Percentiles rank a stretch among this genome's conserved stretches.
Evolutionary conservation across 2,888 invertebrate species (phyloP).

Genomic region (Catotricha subobsoleta): DNA sequence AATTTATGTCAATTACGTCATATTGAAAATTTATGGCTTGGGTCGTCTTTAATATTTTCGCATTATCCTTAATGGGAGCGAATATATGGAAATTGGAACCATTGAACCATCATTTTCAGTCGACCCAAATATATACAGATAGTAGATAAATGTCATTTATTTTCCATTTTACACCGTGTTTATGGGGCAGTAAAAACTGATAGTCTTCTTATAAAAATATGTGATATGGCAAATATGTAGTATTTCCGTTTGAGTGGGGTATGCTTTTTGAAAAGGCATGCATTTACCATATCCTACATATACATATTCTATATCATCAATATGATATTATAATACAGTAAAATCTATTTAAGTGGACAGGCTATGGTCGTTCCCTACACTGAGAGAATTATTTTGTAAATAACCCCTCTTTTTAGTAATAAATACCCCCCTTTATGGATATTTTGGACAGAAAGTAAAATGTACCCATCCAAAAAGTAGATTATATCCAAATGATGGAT

Average conservation of each 20-base stretch:
- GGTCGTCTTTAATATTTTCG: conserved; percentile 1
- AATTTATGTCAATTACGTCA: conserved; percentile 2
- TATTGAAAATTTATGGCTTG: neutral
- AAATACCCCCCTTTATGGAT: too few relatives aligned
- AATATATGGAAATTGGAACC: conserved; percentile 2
- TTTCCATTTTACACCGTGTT: conserved; percentile 12
- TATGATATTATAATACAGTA: too few relatives aligned
- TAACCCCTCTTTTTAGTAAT: too few relatives aligned
- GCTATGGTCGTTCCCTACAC: too few relatives aligned
- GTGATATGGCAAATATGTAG: neutral
- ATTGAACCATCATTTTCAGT: conserved; percentile 1
- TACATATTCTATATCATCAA: too few relatives aligned
- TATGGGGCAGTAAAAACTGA: conserved; percentile 11
- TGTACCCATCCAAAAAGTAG: too few relatives aligned
- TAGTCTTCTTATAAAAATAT: conserved; percentile 9
- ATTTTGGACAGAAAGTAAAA: too few relatives aligned
- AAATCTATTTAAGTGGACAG: too few relatives aligned
- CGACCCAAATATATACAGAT: conserved; percentile 1
- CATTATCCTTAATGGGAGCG: neutral
- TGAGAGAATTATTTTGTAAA: too few relatives aligned
- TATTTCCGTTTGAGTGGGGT: neutral
- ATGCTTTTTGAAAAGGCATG: too few relatives aligned
- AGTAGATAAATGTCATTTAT: conserved; percentile 9
- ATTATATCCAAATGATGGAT: too few relatives aligned
- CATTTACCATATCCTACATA: too few relatives aligned